Evolutionary conservation across 2,113 vertebrate species (phyloP), one percentile per base, ranked within the genome.

Genomic region (Brienomyrus brachyistius): DNA sequence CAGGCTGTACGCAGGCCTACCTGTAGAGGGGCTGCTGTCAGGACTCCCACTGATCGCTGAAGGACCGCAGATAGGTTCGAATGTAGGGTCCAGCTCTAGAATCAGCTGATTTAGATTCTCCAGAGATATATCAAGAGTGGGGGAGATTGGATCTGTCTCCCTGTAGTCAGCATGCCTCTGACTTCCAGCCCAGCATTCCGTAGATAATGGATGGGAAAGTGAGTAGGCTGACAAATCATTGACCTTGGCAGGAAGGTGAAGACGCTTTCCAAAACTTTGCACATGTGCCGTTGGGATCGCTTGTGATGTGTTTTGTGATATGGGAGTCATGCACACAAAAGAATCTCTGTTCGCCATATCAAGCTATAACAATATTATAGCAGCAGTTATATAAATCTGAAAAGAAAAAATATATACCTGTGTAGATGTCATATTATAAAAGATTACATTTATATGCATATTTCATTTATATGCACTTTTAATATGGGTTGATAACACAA

Each of bases 91-190:
- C 15, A 98, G 94, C 70, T 98, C 97, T 0, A 97, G 91, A 89
- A 98, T 98, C 90, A 98, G 82, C 90, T 95, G 91, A 94, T 97
- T 98, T 88, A 98, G 96, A 21, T 92, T 93, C 43, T 97, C 95
- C 91, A 98, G 92, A 27, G 95, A 95, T 35, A 96, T 92, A 31
- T 97, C 96, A 52, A 97, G 92, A 3, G 91, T 92, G 2, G 94
- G 93, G 83, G 95, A 94, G 31, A 94, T 94, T 0, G 0, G 0
- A 9, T 90, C 0, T 2, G 1, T 0, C 0, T 88, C 93, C 0
- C 84, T 88, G 17, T 59, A 80, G 56, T 31, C 45, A 15, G 23
- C 56, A 52, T 40, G 90, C 54, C 23, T 89, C 47, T 15, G 56
- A 19, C 27, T 3, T 0, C 5, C 19, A 45, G 27, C 21, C 86